Conservation (phyloP, 2,797 vertebrate species). For the Anolis apletophallus region DNA sequence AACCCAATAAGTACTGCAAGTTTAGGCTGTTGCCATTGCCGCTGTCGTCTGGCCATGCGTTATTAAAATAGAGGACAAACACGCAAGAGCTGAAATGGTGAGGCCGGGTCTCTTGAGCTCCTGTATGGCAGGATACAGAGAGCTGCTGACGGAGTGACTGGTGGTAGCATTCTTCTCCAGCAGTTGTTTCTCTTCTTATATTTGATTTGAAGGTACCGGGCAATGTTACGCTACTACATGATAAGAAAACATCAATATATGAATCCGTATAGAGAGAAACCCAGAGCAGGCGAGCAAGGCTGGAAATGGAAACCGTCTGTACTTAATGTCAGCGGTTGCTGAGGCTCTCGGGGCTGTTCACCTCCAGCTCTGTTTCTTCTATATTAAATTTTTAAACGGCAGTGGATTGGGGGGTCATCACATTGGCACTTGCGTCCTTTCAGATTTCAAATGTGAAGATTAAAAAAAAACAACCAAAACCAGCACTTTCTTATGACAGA, state of each 20-base stretch:
- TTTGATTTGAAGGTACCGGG: background rate
- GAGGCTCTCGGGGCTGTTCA: background rate
- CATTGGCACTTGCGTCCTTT: background rate
- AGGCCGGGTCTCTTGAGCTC: too few relatives aligned
- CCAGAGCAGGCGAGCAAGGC: background rate
- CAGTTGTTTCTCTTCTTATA: background rate
- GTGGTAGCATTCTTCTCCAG: background rate
- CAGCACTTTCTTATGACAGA: background rate
- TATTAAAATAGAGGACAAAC: background rate
- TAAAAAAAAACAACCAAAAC: too few relatives aligned
- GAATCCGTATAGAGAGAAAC: background rate
- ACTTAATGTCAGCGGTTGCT: background rate
- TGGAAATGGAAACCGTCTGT: background rate
- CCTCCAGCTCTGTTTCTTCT: background rate
- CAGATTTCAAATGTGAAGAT: background rate
- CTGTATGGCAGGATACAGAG: background rate
- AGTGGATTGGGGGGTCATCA: background rate
- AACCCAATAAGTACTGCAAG: background rate
- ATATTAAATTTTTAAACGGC: background rate
- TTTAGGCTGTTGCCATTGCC: background rate
- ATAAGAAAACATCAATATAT: background rate
- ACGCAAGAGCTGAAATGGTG: background rate
- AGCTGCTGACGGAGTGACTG: background rate
- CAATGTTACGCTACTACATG: background rate
- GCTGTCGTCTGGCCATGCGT: background rate